A percentile compares a stretch with the other conserved stretches of the same genome.
phyloP scores from a whole-genome alignment of 2,797 vertebrate genomes.

The Leptatherina wallacei region DNA sequence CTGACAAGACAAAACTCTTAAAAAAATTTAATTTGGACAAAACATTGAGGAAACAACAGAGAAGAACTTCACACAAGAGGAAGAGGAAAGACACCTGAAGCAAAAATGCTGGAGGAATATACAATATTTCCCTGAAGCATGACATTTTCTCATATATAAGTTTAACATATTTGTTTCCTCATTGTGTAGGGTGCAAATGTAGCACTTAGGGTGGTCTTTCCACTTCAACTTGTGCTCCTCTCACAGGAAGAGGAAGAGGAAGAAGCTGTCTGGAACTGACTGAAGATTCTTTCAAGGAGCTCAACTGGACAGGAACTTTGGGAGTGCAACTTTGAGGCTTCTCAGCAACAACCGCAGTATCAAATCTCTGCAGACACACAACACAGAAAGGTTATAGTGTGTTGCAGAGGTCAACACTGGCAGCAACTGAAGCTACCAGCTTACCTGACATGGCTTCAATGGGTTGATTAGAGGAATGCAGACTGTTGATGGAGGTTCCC shows the following conservation, averaged over 20 bases:
- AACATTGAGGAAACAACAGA: conserved; percentile 49
- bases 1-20: conserved; percentile 62
- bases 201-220: conserved; percentile 70
- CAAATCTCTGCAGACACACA: conserved; percentile 76
- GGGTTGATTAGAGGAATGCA: conserved; percentile 84
- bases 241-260: conserved; percentile 46
- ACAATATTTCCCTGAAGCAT: conserved; percentile 83
- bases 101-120: conserved; percentile 65
- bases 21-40: conserved; percentile 61
- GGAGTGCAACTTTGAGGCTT: conserved; percentile 80
- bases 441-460: conserved; percentile 89
- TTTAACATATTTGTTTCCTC: conserved; percentile 53
- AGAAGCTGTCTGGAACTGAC: conserved; percentile 72
- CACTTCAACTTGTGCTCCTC: conserved; percentile 57
- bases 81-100: conserved; percentile 64
- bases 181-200: conserved; percentile 73
- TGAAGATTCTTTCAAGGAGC: conserved; percentile 61
- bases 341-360: conserved; percentile 49
- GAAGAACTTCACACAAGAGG: conserved; percentile 55
- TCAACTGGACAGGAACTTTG: conserved; percentile 80
- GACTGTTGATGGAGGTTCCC: conserved; percentile 79
- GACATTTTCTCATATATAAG: conserved; percentile 44
- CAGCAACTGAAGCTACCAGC: not conserved
- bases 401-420: not conserved
- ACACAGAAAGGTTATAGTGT: not conserved